These are phyloP conservation scores for Phragmatobia fuliginosa DNA, from an alignment of 2,888 invertebrate genomes.

Conservation along the genomic window DNA sequence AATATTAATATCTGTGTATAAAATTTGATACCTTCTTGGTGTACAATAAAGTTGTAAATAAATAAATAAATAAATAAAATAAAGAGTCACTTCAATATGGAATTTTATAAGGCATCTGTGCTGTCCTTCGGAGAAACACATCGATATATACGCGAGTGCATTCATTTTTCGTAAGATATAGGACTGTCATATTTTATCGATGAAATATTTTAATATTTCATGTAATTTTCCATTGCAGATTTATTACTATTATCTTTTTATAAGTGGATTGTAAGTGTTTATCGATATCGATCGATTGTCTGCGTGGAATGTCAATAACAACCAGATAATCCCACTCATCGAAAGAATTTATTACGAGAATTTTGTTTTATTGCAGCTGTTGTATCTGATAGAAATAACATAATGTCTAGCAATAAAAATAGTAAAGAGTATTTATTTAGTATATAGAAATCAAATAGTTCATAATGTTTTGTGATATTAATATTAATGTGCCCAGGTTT, in stretches of 20 bases:
- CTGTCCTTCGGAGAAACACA: not conserved
- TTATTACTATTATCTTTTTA: conserved; percentile 35
- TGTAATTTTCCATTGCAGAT: conserved; percentile 44
- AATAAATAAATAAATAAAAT: too few species aligned
- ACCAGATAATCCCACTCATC: conserved; percentile 28
- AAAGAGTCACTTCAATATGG: not conserved
- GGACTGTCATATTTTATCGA: not conserved
- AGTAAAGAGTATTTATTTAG: not conserved
- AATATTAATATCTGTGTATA: too few species aligned
- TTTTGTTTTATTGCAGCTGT: conserved; percentile 25
- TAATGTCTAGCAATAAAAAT: not conserved
- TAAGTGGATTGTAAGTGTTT: conserved; percentile 29
- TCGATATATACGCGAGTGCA: not conserved
- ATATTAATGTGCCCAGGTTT: too few species aligned
- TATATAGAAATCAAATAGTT: not conserved
- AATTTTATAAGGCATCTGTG: not conserved
- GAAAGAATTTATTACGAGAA: conserved; percentile 20
- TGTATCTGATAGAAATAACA: conserved; percentile 11
- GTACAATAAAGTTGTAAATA: too few species aligned
- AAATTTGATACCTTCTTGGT: too few species aligned
- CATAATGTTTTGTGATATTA: too few species aligned
- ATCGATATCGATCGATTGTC: conserved; percentile 31
- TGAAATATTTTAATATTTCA: not conserved
- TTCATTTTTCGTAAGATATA: not conserved
- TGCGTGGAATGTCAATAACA: conserved; percentile 35